Evolutionary conservation across 2,797 vertebrate species (phyloP).

Genomic region (Cossypha caffra): DNA sequence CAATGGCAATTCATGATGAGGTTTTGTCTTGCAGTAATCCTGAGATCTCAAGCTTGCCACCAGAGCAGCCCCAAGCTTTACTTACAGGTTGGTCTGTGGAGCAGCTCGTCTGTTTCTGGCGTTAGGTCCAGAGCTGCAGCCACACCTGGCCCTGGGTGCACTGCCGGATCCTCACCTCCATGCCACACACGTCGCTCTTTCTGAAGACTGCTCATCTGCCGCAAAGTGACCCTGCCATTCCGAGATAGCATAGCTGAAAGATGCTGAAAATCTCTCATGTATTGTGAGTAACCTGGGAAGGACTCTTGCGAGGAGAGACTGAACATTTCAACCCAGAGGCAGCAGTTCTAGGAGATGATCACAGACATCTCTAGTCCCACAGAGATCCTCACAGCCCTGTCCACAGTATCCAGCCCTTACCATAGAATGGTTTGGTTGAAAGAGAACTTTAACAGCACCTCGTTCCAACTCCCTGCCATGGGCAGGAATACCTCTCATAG

Average conservation of each 20-base stretch:
- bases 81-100: background rate
- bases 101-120: background rate
- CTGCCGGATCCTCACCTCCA: background rate
- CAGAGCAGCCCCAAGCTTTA: background rate
- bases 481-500: background rate
- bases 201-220: background rate
- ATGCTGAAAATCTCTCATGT: background rate
- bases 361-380: background rate
- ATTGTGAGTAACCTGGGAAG: background rate
- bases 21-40: background rate
- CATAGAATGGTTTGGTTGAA: background rate
- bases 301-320: background rate
- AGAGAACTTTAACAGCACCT: background rate
- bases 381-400: background rate
- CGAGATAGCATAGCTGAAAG: background rate
- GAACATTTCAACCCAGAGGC: background rate
- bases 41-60: background rate
- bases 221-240: rapidly evolving
- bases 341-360: background rate
- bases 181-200: background rate
- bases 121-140: background rate
- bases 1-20: background rate
- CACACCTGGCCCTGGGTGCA: background rate
- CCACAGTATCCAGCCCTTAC: background rate
- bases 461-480: background rate